Evolutionary conservation across 2,888 invertebrate genomes (phyloP), one percentile per base, ranked within the genome.

Genomic region (Phyllotreta striolata): DNA sequence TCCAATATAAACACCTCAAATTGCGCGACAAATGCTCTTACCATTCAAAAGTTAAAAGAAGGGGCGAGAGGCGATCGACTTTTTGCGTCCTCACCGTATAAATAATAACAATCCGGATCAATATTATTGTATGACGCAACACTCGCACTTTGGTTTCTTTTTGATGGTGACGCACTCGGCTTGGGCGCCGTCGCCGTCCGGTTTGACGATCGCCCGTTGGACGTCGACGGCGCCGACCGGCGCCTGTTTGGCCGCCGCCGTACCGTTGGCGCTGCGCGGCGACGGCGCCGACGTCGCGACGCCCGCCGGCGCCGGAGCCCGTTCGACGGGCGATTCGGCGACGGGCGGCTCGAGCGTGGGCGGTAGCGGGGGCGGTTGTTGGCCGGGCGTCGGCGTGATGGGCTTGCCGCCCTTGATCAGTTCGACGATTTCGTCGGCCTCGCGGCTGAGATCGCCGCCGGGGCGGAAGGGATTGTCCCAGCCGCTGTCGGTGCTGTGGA

Each of bases 381-480:
- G 83, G 34, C 85, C 85, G 9, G 87, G 87, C 56, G 89, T 89
- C 44, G 91, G 91, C 13, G 91, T 92, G 78, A 93, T 92, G 61
- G 93, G 93, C 81, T 92, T 92, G 62, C 93, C 93, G 70, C 91
- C 95, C 84, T 95, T 95, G 81, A 96, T 95, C 83, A 95, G 86
- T 79, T 95, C 94, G 68, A 97, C 95, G 76, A 97, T 96, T 84
- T 96, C 95, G 82, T 97, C 97, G 34, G 97, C 96, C 83, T 97
- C 95, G 75, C 92, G 88, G 78, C 95, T 95, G 77, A 98, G 85
- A 83, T 96, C 96, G 66, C 97, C 96, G 77, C 96, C 97, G 35
- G 96, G 96, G 79, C 96, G 90, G 86, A 98, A 98, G 63, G 97
- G 97, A 83, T 97, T 98, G 83, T 98, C 97, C 91, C 96, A 95